phyloP scores from a whole-genome alignment of 2,888 invertebrate species.

The Hypomecis atomaria region DNA sequence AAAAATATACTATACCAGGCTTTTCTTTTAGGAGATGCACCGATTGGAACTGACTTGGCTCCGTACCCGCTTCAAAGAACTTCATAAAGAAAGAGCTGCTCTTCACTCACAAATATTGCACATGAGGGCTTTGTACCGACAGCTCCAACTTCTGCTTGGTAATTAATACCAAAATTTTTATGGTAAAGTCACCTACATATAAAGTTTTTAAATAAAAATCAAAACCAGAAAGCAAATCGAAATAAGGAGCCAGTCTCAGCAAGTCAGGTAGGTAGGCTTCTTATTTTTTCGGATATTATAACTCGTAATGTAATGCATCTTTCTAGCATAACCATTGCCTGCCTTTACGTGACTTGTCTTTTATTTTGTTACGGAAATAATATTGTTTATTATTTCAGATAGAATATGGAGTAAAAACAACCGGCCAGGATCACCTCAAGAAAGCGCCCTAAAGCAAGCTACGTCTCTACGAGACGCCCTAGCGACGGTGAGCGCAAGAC shows the following conservation, averaged over 20 bases:
- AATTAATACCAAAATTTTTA: neutral
- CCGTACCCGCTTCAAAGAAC: constrained; percentile 60
- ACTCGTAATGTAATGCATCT: no score
- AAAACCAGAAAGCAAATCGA: no score
- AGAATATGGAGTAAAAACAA: constrained; percentile 60
- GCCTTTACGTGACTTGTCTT: neutral
- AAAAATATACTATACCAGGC: no score
- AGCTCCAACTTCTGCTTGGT: constrained; percentile 51
- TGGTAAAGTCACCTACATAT: no score
- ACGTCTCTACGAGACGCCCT: constrained; percentile 71
- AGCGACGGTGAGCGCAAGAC: constrained; percentile 65
- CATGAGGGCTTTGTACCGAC: constrained; percentile 62
- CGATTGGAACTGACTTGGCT: constrained; percentile 69
- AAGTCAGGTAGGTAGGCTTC: no score
- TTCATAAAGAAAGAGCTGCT: constrained; percentile 64
- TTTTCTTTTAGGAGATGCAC: constrained; percentile 69
- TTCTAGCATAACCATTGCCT: no score
- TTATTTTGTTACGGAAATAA: neutral
- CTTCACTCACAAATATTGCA: constrained; percentile 70
- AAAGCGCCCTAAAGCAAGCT: constrained; percentile 60
- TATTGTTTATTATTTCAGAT: constrained; percentile 53
- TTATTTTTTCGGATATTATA: no score
- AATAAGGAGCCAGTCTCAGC: no score
- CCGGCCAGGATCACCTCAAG: constrained; percentile 64
- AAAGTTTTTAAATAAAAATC: no score